Conservation (phyloP, 2,797 vertebrate species). For the Natrix natrix region DNA sequence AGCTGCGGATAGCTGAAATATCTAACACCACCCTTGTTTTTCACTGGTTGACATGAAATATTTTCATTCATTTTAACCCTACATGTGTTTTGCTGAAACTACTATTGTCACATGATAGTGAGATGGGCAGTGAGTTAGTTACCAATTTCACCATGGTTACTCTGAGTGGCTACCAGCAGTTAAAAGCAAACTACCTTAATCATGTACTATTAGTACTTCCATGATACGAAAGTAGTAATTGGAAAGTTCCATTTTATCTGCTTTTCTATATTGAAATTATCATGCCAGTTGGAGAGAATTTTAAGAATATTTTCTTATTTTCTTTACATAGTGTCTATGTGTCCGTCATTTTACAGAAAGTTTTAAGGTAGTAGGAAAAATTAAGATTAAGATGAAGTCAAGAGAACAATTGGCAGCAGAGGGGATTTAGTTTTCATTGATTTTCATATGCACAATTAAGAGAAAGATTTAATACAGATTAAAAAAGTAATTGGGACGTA, state of each 20-base stretch:
- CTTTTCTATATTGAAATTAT: background rate
- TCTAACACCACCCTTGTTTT: constrained; percentile 60
- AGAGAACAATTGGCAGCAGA: background rate
- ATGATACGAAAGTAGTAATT: background rate
- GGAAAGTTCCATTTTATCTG: background rate
- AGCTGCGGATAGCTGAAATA: constrained; percentile 61
- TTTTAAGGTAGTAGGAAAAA: background rate
- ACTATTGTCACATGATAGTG: background rate
- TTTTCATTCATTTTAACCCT: constrained; percentile 65
- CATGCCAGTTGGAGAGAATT: background rate
- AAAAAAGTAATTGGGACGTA: background rate
- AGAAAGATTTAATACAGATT: background rate
- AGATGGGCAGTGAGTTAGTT: too few species aligned
- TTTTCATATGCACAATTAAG: background rate
- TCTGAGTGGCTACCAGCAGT: background rate
- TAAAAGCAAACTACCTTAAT: background rate
- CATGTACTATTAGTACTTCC: background rate
- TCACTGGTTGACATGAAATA: constrained; percentile 63
- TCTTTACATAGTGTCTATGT: background rate
- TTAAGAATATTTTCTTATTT: background rate
- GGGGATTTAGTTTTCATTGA: background rate
- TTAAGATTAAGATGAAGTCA: background rate
- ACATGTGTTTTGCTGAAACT: background rate
- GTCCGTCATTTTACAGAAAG: background rate
- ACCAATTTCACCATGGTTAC: background rate